These are phyloP conservation scores for Aplochiton taeniatus DNA, from an alignment of 2,797 vertebrate species.

Conservation along the genomic window DNA sequence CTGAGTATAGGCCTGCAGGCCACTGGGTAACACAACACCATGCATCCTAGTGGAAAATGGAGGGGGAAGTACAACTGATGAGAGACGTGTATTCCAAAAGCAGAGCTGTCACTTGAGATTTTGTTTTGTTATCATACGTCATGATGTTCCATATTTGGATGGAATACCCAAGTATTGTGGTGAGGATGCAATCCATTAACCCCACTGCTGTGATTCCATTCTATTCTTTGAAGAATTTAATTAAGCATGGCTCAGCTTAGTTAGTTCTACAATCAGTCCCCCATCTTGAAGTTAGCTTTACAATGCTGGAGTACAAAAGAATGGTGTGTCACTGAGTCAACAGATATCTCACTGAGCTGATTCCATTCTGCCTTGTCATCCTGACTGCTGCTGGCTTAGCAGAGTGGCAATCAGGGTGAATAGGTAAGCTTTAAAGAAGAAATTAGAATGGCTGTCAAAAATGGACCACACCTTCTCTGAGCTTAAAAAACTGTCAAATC, in stretches of 20 bases:
- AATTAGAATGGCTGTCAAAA: too few relatives aligned
- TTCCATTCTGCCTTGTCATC: neutral
- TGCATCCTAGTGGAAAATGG: neutral
- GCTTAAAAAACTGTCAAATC: too few relatives aligned
- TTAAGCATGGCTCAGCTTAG: too few relatives aligned
- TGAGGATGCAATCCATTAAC: too few relatives aligned
- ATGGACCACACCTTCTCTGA: too few relatives aligned
- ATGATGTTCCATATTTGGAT: too few relatives aligned
- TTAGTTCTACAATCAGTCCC: neutral
- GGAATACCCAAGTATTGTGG: too few relatives aligned
- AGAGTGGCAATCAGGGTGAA: neutral
- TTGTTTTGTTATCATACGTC: too few relatives aligned
- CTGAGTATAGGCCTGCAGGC: neutral
- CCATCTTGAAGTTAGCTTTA: too few relatives aligned
- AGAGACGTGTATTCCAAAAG: neutral
- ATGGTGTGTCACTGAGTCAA: neutral
- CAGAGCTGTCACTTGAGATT: neutral
- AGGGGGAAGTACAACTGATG: slow-evolving; percentile 1
- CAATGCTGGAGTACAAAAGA: too few relatives aligned
- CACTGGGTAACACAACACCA: slow-evolving; percentile 20
- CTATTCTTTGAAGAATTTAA: too few relatives aligned
- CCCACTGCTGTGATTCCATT: too few relatives aligned
- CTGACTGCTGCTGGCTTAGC: neutral
- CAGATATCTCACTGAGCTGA: neutral
- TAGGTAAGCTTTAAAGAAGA: neutral